These are phyloP conservation scores for Agrilus planipennis DNA, from an alignment of 1,140 invertebrate genomes.

Conservation along the genomic window DNA sequence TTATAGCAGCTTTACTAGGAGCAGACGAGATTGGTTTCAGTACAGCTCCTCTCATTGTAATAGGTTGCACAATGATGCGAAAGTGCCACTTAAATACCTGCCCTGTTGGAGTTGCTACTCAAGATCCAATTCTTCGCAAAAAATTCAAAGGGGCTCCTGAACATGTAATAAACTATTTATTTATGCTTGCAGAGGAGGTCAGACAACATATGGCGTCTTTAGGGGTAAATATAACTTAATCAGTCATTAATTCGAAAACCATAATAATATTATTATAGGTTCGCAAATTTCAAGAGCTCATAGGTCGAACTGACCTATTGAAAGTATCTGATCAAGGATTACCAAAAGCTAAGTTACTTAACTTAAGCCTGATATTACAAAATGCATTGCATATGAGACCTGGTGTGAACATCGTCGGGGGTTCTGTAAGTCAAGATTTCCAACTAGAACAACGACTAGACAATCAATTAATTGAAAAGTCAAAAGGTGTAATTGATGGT, in stretches of 20 bases:
- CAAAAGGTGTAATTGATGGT: constrained; percentile 64
- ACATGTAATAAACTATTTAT: constrained; percentile 95
- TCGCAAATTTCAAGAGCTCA: constrained; percentile 59
- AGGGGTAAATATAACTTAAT: constrained; percentile 56
- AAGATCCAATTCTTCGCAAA: constrained; percentile 87
- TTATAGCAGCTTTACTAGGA: constrained; percentile 88
- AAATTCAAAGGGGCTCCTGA: constrained; percentile 98
- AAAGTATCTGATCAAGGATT: constrained; percentile 48
- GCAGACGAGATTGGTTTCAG: constrained; percentile 99
- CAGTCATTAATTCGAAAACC: background rate
- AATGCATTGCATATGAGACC: constrained; percentile 84
- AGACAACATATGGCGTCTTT: constrained; percentile 80
- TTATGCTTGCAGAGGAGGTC: constrained; percentile 95
- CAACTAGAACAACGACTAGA: constrained; percentile 82
- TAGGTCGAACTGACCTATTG: constrained; percentile 87
- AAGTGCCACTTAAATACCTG: constrained; percentile 99
- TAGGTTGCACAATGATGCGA: constrained; percentile 99
- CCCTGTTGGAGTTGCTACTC: constrained; percentile 96
- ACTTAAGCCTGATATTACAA: constrained; percentile 75
- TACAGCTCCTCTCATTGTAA: constrained; percentile 92
- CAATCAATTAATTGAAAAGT: constrained; percentile 68
- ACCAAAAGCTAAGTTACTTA: constrained; percentile 72
- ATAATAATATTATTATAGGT: constrained; percentile 10
- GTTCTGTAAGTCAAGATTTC: constrained; percentile 79
- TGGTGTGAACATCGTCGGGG: constrained; percentile 82